These are phyloP conservation scores for human DNA, from an alignment of 2,113 vertebrate genomes.

Conservation along the genomic window GRCh38 chr15:87300001-87300500, in stretches of 20 bases:
- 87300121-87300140: background rate
- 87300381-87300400: background rate
- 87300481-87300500: background rate
- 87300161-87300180: background rate
- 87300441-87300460: background rate
- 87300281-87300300: background rate
- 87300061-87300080: too few relatives aligned
- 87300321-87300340: background rate
- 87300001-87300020: background rate
- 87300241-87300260: background rate
- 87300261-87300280: background rate
- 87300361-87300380: background rate
- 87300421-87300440: background rate
- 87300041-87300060: background rate
- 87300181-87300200: background rate
- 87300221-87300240: background rate
- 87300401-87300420: background rate
- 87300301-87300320: background rate
- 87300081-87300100: too few relatives aligned
- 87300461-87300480: background rate
- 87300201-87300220: background rate
- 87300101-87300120: background rate
- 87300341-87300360: background rate
- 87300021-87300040: background rate
- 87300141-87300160: background rate